Evolutionary conservation across 2,113 vertebrate species (phyloP).

Genomic region (Prunella himalayana): DNA sequence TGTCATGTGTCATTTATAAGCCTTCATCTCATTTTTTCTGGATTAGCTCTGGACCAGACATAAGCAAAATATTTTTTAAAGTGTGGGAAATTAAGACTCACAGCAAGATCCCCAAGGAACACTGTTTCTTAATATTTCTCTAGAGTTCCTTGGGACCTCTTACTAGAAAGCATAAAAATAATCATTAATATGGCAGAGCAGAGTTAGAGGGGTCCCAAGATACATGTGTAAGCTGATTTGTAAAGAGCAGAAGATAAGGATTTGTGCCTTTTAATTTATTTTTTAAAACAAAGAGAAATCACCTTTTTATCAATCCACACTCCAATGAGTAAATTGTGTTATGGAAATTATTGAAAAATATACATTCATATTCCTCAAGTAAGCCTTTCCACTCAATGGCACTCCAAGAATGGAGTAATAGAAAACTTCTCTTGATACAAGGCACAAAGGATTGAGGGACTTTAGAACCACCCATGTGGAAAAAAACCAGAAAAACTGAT

Average conservation of each 20-base stretch:
- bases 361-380: neutral
- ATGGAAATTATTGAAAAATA: neutral
- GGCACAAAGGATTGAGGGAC: neutral
- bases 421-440: neutral
- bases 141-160: neutral
- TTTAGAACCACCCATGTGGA: neutral
- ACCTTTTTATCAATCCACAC: neutral
- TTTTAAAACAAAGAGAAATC: neutral
- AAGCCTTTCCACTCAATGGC: neutral
- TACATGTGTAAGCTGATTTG: neutral
- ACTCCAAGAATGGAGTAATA: neutral
- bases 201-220: neutral
- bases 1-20: neutral
- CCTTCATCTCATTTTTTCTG: neutral
- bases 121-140: neutral
- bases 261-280: neutral
- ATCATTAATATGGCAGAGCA: neutral
- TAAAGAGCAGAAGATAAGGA: neutral
- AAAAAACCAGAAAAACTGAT: neutral
- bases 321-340: neutral
- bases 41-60: neutral
- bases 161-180: neutral
- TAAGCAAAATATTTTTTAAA: neutral
- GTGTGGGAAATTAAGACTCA: neutral
- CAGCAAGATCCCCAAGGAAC: neutral